phyloP scores from a whole-genome alignment of 2,113 vertebrate genomes.

The Odocoileus virginianus region DNA sequence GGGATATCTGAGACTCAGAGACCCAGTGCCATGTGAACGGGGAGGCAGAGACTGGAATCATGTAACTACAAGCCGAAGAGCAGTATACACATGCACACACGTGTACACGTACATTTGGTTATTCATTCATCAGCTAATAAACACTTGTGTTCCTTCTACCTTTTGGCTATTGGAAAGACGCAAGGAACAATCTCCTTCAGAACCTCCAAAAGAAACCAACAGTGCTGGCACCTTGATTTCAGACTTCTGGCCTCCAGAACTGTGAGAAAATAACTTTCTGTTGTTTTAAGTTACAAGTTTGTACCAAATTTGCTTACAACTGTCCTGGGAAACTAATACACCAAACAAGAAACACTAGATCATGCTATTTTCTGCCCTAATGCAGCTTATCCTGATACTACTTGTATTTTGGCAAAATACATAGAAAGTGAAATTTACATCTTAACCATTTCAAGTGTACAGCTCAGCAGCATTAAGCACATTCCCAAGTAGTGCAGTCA shows the following conservation, averaged over 20 bases:
- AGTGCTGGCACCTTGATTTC: neutral
- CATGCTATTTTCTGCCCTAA: no score
- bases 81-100: neutral
- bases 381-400: neutral
- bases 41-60: neutral
- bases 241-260: neutral
- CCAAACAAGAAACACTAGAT: neutral
- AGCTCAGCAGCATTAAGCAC: neutral
- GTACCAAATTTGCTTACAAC: neutral
- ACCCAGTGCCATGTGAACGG: rapidly evolving
- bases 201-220: neutral
- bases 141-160: neutral
- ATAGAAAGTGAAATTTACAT: neutral
- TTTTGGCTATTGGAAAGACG: neutral
- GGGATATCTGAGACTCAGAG: neutral
- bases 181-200: neutral
- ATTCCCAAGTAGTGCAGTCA: rapidly evolving
- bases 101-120: neutral
- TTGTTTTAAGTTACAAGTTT: neutral
- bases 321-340: neutral
- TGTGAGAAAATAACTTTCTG: neutral
- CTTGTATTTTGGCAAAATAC: neutral
- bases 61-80: neutral
- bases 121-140: neutral
- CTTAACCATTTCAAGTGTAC: neutral